Evolutionary conservation across 2,888 invertebrate species (phyloP).

Genomic region (Ptychoptera contaminata): DNA sequence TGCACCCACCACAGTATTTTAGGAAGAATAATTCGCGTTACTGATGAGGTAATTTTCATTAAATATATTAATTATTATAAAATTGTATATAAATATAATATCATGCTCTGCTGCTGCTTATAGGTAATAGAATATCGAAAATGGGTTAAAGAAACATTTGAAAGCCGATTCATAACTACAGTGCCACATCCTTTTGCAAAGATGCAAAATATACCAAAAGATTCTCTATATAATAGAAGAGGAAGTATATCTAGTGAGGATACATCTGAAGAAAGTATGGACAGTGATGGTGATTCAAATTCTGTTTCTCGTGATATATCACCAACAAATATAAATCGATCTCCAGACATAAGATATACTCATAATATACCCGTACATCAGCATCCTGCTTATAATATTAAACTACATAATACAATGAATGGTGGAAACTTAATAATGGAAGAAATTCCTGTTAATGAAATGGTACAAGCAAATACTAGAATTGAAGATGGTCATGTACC

Average conservation of each 20-base stretch:
- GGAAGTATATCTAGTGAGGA: conserved; percentile 30
- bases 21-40: conserved; percentile 82
- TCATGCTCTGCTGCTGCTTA: no score
- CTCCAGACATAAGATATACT: not conserved
- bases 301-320: conserved; percentile 18
- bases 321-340: conserved; percentile 11
- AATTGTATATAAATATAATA: no score
- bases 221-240: conserved; percentile 18
- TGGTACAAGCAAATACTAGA: no score
- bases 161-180: conserved; percentile 22
- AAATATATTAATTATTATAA: no score
- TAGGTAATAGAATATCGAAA: conserved; percentile 41
- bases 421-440: no score
- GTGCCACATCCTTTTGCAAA: conserved; percentile 10
- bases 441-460: no score
- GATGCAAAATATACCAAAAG: conserved; percentile 11
- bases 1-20: conserved; percentile 49
- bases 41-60: conserved; percentile 52
- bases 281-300: conserved; percentile 26
- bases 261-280: conserved; percentile 31
- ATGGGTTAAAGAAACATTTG: conserved; percentile 31
- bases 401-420: no score
- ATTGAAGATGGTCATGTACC: no score
- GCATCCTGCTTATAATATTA: no score
- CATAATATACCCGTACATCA: no score